A percentile compares a stretch with the other conserved stretches of the same genome.
These are phyloP conservation scores for Cheilosia impressa DNA, from an alignment of 2,888 invertebrate genomes.

Conservation along the genomic window DNA sequence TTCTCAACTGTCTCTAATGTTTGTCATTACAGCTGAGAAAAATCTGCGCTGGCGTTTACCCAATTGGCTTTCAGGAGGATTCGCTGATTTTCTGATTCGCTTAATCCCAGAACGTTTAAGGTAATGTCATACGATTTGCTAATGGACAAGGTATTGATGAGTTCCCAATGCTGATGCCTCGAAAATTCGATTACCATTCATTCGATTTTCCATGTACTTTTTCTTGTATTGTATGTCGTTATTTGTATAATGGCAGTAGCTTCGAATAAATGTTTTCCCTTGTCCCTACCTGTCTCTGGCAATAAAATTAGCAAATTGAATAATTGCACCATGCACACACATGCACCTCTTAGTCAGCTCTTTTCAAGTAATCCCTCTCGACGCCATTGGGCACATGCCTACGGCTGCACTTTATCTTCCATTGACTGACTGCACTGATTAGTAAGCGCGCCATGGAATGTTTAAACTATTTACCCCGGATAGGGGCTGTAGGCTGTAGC, in stretches of 20 bases:
- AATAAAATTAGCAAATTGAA: conserved; percentile 49
- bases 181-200: no score
- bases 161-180: no score
- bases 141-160: no score
- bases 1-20: no score
- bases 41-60: no score
- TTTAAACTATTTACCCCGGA: conserved; percentile 40
- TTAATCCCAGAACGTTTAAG: no score
- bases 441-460: conserved; percentile 49
- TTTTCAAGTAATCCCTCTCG: conserved; percentile 11
- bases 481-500: background rate
- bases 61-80: no score
- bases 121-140: no score
- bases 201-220: no score
- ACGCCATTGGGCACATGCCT: conserved; percentile 29
- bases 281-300: background rate
- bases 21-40: no score
- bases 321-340: conserved; percentile 29
- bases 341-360: conserved; percentile 9
- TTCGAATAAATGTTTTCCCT: background rate
- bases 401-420: conserved; percentile 17
- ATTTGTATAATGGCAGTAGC: background rate
- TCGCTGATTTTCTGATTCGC: no score
- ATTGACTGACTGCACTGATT: conserved; percentile 51
- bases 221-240: no score